Percentiles rank a stretch among this genome's conserved stretches.
phyloP scores from a whole-genome alignment of 1,140 invertebrate genomes.

The Aphelenchoides fujianensis region DNA sequence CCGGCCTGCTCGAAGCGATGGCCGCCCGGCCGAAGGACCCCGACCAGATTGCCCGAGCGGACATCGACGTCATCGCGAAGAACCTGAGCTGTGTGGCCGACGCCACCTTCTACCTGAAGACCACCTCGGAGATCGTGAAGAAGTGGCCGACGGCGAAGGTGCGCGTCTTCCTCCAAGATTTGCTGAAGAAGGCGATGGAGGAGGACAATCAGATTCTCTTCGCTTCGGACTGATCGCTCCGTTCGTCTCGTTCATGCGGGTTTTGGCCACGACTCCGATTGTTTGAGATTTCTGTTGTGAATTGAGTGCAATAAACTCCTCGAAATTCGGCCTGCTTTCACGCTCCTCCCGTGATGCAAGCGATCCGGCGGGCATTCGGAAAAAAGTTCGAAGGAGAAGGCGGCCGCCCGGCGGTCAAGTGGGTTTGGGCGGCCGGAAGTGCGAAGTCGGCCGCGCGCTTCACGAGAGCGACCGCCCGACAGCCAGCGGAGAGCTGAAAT shows the following conservation, averaged over 20 bases:
- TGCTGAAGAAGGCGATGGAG: constrained; percentile 4
- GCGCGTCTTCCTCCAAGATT: constrained; percentile 3
- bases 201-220: constrained; percentile 12
- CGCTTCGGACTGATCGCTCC: no score
- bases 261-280: no score
- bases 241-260: no score
- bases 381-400: background rate
- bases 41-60: background rate
- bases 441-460: no score
- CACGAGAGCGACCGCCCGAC: no score
- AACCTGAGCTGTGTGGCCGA: constrained; percentile 2
- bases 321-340: background rate
- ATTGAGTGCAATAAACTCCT: no score
- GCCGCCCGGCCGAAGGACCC: background rate
- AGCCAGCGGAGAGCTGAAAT: no score
- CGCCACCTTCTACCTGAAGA: background rate
- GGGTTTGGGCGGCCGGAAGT: background rate
- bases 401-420: background rate
- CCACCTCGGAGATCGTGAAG: background rate
- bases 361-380: no score
- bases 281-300: no score
- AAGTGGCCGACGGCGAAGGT: constrained; percentile 9
- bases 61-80: background rate
- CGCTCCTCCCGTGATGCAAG: no score
- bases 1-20: background rate